Conservation (phyloP, 1,140 invertebrate genomes). For the Lasioglossum baleicum region DNA sequence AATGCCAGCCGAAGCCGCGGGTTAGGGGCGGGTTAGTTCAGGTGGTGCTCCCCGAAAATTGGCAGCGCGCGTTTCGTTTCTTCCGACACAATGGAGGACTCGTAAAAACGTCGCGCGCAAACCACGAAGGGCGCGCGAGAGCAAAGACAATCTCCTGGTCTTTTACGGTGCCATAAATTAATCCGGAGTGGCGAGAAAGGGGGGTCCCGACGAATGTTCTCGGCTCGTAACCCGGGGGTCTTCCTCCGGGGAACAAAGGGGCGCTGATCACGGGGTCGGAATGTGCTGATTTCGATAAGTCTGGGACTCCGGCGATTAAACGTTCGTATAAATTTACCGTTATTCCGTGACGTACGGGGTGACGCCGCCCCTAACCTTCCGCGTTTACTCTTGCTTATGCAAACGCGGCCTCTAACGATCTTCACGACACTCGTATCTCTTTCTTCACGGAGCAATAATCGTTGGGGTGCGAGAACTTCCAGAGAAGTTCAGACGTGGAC, state of each 20-base stretch:
- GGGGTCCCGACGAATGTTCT: constrained; percentile 46
- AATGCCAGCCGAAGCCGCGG: not conserved
- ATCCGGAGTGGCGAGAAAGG: constrained; percentile 57
- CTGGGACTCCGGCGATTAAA: constrained; percentile 33
- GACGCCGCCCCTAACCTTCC: not conserved
- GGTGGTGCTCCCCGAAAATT: constrained; percentile 53
- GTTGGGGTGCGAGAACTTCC: too few relatives aligned
- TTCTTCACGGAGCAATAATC: too few relatives aligned
- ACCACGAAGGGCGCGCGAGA: constrained; percentile 62
- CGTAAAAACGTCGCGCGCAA: constrained; percentile 74
- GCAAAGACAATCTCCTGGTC: constrained; percentile 68
- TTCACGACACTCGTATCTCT: too few relatives aligned
- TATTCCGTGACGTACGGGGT: not conserved
- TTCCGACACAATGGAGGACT: constrained; percentile 64
- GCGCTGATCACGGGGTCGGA: constrained; percentile 38
- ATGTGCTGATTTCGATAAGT: constrained; percentile 44
- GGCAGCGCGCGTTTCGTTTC: constrained; percentile 51
- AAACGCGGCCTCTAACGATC: too few relatives aligned
- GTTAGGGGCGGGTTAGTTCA: constrained; percentile 23
- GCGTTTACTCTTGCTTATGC: too few relatives aligned
- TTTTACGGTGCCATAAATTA: constrained; percentile 74
- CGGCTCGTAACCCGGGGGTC: constrained; percentile 52
- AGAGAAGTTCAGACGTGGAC: too few relatives aligned
- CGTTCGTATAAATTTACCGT: constrained; percentile 37
- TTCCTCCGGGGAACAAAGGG: constrained; percentile 46